A percentile compares a stretch with the other conserved stretches of the same genome.
Conservation (phyloP, 2,797 vertebrate species). For the Phoeniculus purpureus region DNA sequence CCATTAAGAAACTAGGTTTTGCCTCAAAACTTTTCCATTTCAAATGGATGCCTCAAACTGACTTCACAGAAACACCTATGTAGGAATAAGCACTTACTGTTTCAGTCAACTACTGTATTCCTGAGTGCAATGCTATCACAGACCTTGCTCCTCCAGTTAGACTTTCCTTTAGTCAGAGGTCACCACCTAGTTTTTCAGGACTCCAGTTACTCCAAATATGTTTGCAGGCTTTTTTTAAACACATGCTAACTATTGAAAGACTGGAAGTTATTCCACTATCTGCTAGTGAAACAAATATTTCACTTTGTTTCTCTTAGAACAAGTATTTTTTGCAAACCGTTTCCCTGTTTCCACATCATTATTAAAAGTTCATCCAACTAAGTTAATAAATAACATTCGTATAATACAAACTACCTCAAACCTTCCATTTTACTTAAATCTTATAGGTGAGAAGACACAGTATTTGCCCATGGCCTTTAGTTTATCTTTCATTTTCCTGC, state of each 20-base stretch:
- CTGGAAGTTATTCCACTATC: neutral
- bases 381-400: neutral
- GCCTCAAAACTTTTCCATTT: neutral
- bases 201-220: neutral
- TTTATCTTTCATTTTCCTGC: neutral
- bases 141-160: neutral
- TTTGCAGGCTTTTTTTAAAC: neutral
- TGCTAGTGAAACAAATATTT: neutral
- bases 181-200: neutral
- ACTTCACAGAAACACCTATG: neutral
- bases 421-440: neutral
- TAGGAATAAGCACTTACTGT: neutral
- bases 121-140: neutral
- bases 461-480: neutral
- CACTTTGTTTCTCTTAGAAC: neutral
- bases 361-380: neutral
- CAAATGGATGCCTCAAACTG: neutral
- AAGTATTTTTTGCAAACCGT: neutral
- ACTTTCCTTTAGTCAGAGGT: neutral
- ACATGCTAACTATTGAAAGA: neutral
- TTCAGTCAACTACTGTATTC: neutral
- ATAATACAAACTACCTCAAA: neutral
- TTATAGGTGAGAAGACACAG: neutral
- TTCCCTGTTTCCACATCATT: neutral
- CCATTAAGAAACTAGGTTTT: neutral